Evolutionary conservation across 2,113 vertebrate species (phyloP).

Genomic region (Anser cygnoides): DNA sequence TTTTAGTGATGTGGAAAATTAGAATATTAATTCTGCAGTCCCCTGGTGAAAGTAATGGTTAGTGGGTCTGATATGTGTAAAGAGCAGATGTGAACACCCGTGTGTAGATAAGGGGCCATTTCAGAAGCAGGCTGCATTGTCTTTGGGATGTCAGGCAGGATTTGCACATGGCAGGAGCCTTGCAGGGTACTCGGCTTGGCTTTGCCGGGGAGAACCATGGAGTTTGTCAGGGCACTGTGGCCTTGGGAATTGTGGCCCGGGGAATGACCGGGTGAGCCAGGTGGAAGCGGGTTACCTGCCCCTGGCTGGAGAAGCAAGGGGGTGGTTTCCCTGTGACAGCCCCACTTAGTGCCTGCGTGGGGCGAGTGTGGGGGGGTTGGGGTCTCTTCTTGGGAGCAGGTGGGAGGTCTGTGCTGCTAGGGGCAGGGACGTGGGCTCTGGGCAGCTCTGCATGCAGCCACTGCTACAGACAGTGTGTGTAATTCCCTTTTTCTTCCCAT

Average conservation of each 20-base stretch:
- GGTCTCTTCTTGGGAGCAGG: no score
- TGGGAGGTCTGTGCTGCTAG: not conserved
- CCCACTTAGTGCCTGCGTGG: no score
- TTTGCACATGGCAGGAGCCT: not conserved
- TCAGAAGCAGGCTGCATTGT: not conserved
- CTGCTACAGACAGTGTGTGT: not conserved
- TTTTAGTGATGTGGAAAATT: not conserved
- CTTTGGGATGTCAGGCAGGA: not conserved
- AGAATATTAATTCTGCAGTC: not conserved
- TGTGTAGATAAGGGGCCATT: not conserved
- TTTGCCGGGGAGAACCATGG: not conserved
- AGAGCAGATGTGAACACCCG: not conserved
- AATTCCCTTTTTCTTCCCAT: not conserved
- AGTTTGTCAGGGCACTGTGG: not conserved
- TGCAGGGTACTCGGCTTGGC: not conserved
- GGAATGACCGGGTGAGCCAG: not conserved
- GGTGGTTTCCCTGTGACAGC: not conserved
- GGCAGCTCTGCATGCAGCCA: fast-evolving
- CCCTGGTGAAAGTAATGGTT: not conserved
- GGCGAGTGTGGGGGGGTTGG: not conserved
- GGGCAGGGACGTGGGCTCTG: not conserved
- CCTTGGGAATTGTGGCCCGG: not conserved
- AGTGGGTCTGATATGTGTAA: not conserved
- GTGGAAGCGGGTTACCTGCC: not conserved
- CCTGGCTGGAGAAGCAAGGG: not conserved